Evolutionary conservation across 2,113 vertebrate genomes (phyloP), one percentile per base, ranked within the genome.

Genomic region (Rhodinocichla rosea): DNA sequence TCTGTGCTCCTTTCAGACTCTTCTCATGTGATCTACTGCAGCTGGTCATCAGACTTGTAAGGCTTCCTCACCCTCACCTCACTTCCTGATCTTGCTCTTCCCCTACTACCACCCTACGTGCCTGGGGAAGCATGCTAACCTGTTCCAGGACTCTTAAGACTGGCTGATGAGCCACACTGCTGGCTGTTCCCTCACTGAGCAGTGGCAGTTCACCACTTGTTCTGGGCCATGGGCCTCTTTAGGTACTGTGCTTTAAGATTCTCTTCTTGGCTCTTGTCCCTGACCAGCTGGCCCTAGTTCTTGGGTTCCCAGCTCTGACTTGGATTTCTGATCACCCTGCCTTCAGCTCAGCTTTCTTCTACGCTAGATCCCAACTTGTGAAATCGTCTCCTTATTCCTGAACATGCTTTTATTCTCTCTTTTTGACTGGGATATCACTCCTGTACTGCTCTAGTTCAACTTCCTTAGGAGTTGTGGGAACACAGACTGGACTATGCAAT

Each of bases 91-190:
- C 52, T 65, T 69, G 9, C 15, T 86, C 35, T 75, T 85, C 30
- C 13, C 14, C 47, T 39, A 1, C 23, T 27, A 50, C 4, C 4
- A 24, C 22, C 35, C 78, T 33, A 27, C 0, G 1, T 21, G 63
- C 40, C 59, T 73, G 16, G 16, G 76, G 60, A 83, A 69, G 35
- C 27, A 57, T 7, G 24, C 44, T 68, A 53, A 62, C 9, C 21
- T 95, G 32, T 30, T n/a, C 7, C 4, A 80, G 19, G 24, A 44
- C 35, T 37, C 42, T 39, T 21, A 90, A 37, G 44, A 60, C 27
- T 30, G 27, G 19, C 13, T 83, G 45, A 80, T 18, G 11, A 90
- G 63, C 16, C 45, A 47, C 21, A 32, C 1, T 27, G 17, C 17
- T 44, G 75, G 24, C 44, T 79, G 60, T 7, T 76, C 49, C 27